Evolutionary conservation across 2,797 vertebrate genomes (phyloP), one percentile per base, ranked within the genome.

Genomic region (Megaceryle alcyon): DNA sequence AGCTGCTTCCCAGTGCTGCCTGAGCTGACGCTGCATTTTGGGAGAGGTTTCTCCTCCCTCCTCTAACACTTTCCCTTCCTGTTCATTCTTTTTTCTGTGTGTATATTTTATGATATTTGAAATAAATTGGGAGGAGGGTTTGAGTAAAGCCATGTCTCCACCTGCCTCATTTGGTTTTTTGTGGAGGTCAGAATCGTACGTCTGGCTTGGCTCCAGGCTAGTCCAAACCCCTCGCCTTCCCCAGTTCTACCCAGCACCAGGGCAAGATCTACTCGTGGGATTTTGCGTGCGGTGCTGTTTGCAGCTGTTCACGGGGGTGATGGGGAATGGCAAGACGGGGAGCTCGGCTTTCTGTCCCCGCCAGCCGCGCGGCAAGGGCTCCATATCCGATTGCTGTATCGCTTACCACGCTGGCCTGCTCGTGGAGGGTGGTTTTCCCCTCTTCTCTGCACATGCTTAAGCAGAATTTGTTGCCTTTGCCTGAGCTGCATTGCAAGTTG

Each of bases 91-190:
- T 75, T 71, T 54, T 31, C 28, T 15, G 29, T 93, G 57, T 96
- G 91, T 78, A 68, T 94, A 79, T 96, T 96, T 94, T 88, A 80
- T 35, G 77, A 56, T 59, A 48, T 88, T 97, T 85, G 94, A 96
- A 98, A 97, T 98, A 98, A 98, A 97, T 51, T 19, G 85, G 93
- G 87, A 96, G 97, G 76, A 95, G 44, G 85, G 61, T 96, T 98
- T 97, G 95, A 96, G 79, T 97, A 97, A 70, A 68, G 51, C 48
- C 19, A 0, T 41, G 51, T 60, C 20, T 71, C 35, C 3, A 3
- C 21, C 53, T 88, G 60, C 70, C 25, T 63, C 44, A 16, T 66
- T 75, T 76, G 70, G 59, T 35, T 57, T 43, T 41, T 39, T 0
- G 0, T 21, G 26, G 61, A 88, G 66, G 39, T 66, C 0, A 3